Conservation (phyloP, 92 coral and sea anemone genomes). For the Phenganax stokvisi region DNA sequence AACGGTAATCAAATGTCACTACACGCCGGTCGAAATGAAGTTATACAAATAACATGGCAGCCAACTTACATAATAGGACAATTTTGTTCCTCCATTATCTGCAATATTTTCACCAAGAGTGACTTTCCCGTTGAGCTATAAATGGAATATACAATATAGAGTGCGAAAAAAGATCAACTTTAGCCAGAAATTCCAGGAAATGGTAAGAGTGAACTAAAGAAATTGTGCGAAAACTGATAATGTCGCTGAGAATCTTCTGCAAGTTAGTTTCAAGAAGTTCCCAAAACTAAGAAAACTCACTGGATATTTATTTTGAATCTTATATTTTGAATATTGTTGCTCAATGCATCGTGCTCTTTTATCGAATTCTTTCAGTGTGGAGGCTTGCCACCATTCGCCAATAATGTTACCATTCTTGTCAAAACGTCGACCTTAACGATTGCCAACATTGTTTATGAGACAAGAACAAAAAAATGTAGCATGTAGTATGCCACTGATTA, state of each 20-base stretch:
- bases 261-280: no score
- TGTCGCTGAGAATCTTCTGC: not conserved
- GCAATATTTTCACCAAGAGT: slow-evolving; percentile 97
- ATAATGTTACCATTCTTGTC: slow-evolving; percentile 98
- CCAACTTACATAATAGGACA: slow-evolving; percentile 78
- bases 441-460: not conserved
- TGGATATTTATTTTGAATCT: slow-evolving; percentile 77
- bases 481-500: not conserved
- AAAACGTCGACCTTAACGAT: slow-evolving; percentile 72
- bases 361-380: slow-evolving; percentile 65
- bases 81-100: slow-evolving; percentile 97
- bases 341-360: slow-evolving; percentile 84
- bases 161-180: no score
- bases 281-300: slow-evolving; percentile 38
- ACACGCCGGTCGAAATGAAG: no score
- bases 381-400: slow-evolving; percentile 91
- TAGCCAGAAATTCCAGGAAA: not conserved
- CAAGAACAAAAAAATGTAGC: not conserved
- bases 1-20: no score
- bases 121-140: slow-evolving; percentile 87
- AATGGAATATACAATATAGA: no score
- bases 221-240: not conserved
- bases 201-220: not conserved
- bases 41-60: no score
- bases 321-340: slow-evolving; percentile 84